These are phyloP conservation scores for Verasper variegatus DNA, from an alignment of 2,113 vertebrate genomes.

Conservation along the genomic window DNA sequence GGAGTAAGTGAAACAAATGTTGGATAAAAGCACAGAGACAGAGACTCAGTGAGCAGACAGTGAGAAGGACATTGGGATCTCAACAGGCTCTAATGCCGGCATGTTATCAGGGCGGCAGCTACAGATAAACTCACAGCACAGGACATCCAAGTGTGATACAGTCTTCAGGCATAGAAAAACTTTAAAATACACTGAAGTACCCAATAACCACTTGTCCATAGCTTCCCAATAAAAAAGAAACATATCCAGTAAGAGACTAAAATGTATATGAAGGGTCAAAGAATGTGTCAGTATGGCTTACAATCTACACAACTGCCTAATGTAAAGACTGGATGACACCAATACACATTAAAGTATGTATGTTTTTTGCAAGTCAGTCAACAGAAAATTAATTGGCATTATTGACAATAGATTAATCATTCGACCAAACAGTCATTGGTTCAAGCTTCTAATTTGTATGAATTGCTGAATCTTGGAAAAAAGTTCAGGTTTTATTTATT, in stretches of 20 bases:
- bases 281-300: background rate
- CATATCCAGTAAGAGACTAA: background rate
- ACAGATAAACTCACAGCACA: background rate
- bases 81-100: background rate
- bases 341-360: too few species aligned
- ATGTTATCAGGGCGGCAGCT: constrained; percentile 4
- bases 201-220: background rate
- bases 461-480: too few species aligned
- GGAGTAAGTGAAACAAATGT: constrained; percentile 39
- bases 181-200: background rate
- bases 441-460: too few species aligned
- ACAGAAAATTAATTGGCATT: background rate
- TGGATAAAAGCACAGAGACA: constrained; percentile 52
- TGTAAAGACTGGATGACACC: background rate
- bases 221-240: background rate
- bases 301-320: background rate
- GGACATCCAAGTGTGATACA: background rate
- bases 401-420: background rate
- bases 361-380: too few species aligned
- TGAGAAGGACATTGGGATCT: background rate
- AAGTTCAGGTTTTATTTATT: too few species aligned
- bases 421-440: too few species aligned
- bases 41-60: constrained; percentile 9
- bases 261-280: background rate
- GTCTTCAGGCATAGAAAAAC: background rate